A percentile compares a stretch with the other conserved stretches of the same genome.
Conservation (phyloP, 2,888 invertebrate species). For the Ichneumon xanthorius region DNA sequence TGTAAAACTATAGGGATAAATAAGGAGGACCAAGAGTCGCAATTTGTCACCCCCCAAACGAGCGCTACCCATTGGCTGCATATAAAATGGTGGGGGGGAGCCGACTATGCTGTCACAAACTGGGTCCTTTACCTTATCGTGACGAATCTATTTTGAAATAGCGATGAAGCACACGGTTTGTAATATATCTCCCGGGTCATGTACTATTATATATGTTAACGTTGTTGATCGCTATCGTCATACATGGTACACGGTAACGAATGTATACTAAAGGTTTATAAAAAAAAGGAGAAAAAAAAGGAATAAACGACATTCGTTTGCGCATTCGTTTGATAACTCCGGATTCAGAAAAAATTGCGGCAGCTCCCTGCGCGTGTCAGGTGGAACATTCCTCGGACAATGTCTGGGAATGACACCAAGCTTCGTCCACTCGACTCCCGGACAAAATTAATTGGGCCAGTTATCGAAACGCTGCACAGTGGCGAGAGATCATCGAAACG, state of each 20-base stretch:
- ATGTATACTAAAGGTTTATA: slow-evolving; percentile 40
- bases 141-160: slow-evolving; percentile 38
- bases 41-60: too few relatives aligned
- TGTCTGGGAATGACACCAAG: background rate
- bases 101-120: too few relatives aligned
- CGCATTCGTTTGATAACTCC: slow-evolving; percentile 1
- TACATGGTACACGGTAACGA: slow-evolving; percentile 20
- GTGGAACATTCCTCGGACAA: background rate
- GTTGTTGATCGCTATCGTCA: slow-evolving; percentile 28
- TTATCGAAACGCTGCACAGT: background rate
- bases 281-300: background rate
- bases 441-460: background rate
- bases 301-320: background rate
- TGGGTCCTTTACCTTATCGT: background rate
- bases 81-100: too few relatives aligned
- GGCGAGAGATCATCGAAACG: background rate
- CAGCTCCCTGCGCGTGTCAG: background rate
- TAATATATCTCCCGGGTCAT: slow-evolving; percentile 22
- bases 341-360: background rate
- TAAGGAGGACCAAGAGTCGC: too few relatives aligned
- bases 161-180: slow-evolving; percentile 39
- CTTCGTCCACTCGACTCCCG: background rate
- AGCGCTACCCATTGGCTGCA: too few relatives aligned
- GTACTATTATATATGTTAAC: slow-evolving; percentile 29
- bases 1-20: too few relatives aligned